Base-by-base conservation (phyloP, 2,113 vertebrate species). In the Stomatorhinus ivindoensis region DNA sequence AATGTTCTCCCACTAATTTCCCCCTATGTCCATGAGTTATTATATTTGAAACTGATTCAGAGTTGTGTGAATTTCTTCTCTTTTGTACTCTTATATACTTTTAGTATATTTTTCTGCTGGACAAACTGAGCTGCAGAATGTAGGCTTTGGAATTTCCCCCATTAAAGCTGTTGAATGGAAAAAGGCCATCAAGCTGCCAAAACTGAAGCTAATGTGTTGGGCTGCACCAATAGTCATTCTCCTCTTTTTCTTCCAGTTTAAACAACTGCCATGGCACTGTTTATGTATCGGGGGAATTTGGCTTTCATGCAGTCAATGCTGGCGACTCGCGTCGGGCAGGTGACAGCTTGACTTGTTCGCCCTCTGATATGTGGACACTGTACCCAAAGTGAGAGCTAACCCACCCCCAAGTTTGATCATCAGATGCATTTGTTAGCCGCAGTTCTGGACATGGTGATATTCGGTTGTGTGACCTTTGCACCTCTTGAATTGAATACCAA, bases 381-480 rank as follows among this genome's bases (percentile, higher is more conserved):
- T 80, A 42, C 17, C 31, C 39, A 13, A 42, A 53, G 11, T 47
- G 21, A 11, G 50, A 31, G 73, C 1, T 21, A n/a, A 55, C 31
- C 35, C 73, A 15, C 17, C 39, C 8, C 44, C 24, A 47, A 82
- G 9, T n/a, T 55, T 39, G 13, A 39, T 82, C 50, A 82, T 35
- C 47, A 53, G 51, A 44, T n/a, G 3, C 35, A 47, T 85, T 21
- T 51, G 27, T 83, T 84, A n/a, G 27, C 51, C 31, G 27, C 1
- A n/a, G 42, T 61, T 48, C 51, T 3, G 24, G 17, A 24, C 19
- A 42, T 85, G 39, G 80, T 58, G 19, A 83, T 55, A 17, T 9
- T 47, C 48, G 50, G 27, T 47, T 21, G 31, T 39, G 24, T 87
- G 2, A 87, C 88, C 10, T 88, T 91, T 83, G 80, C 86, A n/a